Evolutionary conservation across 2,888 invertebrate genomes (phyloP).

Genomic region (Tolmerus cingulatus): DNA sequence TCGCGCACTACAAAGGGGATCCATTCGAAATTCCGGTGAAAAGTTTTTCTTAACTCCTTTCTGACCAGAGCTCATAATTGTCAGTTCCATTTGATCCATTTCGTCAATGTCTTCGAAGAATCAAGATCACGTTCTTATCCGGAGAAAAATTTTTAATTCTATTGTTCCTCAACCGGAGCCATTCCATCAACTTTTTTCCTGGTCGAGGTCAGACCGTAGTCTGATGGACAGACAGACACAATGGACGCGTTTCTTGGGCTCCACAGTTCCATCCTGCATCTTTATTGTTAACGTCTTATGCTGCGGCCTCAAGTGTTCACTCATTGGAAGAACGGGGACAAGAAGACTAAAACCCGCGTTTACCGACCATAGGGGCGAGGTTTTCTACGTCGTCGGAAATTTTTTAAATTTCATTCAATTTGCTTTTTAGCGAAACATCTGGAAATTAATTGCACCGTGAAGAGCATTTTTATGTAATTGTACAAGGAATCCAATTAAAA

Average conservation of each 20-base stretch:
- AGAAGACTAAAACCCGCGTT: not conserved
- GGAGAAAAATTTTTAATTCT: constrained; percentile 17
- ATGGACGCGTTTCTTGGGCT: constrained; percentile 3
- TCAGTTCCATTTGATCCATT: not conserved
- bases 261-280: constrained; percentile 1
- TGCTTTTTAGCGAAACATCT: not conserved
- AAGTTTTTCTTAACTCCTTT: not conserved
- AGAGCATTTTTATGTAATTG: not conserved
- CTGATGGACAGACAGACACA: not conserved
- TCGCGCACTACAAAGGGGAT: constrained; percentile 5
- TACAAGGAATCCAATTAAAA: not conserved
- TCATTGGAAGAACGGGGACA: not conserved
- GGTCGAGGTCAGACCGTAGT: not conserved
- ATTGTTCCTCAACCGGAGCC: constrained; percentile 12
- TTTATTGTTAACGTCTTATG: constrained; percentile 8
- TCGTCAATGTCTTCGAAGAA: constrained; percentile 25
- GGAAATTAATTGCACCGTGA: not conserved
- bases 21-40: not conserved
- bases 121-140: constrained; percentile 18
- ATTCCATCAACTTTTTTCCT: constrained; percentile 12
- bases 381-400: not conserved
- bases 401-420: not conserved
- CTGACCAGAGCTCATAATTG: constrained; percentile 6
- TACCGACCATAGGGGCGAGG: not conserved
- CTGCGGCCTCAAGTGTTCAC: not conserved